phyloP scores from a whole-genome alignment of 92 coral and sea anemone species.

The Montipora capitata region DNA sequence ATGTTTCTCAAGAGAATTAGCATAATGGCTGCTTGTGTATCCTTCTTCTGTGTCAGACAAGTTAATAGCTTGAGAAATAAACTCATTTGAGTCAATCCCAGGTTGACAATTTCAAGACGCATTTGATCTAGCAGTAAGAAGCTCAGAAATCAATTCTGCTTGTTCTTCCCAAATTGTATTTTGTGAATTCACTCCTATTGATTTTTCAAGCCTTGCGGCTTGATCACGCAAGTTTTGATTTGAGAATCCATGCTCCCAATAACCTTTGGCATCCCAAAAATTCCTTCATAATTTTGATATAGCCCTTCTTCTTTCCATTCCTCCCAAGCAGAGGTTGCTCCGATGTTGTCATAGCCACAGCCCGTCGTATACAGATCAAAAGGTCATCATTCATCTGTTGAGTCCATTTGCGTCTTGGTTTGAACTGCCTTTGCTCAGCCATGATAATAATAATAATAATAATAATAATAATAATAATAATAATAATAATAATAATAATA shows the following conservation, averaged over 20 bases:
- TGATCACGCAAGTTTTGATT: slow-evolving; percentile 32
- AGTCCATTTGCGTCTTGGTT: too few relatives aligned
- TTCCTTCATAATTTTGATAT: slow-evolving; percentile 32
- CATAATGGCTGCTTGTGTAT: slow-evolving; percentile 1
- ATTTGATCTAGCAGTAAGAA: neutral
- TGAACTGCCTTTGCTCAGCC: too few relatives aligned
- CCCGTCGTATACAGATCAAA: too few relatives aligned
- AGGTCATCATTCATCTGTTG: too few relatives aligned
- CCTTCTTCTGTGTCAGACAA: neutral
- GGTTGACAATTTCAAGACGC: slow-evolving; percentile 8
- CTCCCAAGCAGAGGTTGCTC: slow-evolving; percentile 5
- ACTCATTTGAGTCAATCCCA: neutral
- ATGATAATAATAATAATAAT: too few relatives aligned
- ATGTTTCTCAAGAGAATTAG: slow-evolving; percentile 24
- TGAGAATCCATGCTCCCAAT: slow-evolving; percentile 24
- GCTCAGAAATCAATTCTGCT: too few relatives aligned
- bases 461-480: too few relatives aligned
- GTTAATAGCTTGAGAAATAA: neutral
- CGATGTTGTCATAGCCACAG: too few relatives aligned
- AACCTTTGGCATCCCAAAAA: slow-evolving; percentile 37
- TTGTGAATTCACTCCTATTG: too few relatives aligned
- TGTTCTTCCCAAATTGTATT: too few relatives aligned
- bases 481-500: too few relatives aligned
- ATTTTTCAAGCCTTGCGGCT: too few relatives aligned
- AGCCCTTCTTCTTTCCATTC: slow-evolving; percentile 30